phyloP scores from a whole-genome alignment of 1,140 invertebrate genomes.

The Littorina saxatilis region DNA sequence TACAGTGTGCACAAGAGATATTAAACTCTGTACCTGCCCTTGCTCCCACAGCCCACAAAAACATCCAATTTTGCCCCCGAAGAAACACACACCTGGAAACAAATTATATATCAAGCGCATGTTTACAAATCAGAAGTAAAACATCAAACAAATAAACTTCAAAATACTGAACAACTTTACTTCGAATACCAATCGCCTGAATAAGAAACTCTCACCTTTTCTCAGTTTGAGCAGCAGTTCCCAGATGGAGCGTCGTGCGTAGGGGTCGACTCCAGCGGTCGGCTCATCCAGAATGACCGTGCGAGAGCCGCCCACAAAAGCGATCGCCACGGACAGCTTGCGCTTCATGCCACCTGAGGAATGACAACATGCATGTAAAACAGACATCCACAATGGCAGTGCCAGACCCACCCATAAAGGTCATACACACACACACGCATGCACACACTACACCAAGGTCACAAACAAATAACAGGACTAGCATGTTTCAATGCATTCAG shows the following conservation, averaged over 20 bases:
- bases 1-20: no score
- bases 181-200: not conserved
- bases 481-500: no score
- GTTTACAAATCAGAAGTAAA: no score
- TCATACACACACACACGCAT: not conserved
- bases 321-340: constrained; percentile 80
- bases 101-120: no score
- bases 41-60: no score
- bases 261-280: constrained; percentile 80
- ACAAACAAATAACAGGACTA: not conserved
- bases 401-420: no score
- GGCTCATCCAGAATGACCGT: constrained; percentile 79
- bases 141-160: no score
- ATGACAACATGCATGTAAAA: constrained; percentile 3
- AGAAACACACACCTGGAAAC: no score
- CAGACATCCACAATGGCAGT: no score
- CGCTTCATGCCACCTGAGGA: constrained; percentile 80
- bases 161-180: not conserved
- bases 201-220: constrained; percentile 67
- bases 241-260: constrained; percentile 79
- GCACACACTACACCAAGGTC: no score
- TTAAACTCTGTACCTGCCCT: no score
- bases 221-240: constrained; percentile 79
- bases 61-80: not conserved
- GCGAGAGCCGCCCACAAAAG: constrained; percentile 78